Base-by-base conservation (phyloP, 2,888 invertebrate genomes). In the Spisula solida region DNA sequence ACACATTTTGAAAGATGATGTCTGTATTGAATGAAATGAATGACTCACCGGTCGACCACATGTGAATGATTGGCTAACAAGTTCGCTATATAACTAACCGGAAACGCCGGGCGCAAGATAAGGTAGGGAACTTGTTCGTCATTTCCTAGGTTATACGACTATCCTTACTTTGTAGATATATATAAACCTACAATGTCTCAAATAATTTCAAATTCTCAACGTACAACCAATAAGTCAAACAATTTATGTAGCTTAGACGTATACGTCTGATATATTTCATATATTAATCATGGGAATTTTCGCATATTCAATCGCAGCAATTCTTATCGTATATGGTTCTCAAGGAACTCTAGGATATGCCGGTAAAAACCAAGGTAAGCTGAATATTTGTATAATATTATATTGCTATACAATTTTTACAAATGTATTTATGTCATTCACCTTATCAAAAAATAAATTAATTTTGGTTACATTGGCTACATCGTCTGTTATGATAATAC, bases 311-410 rank as follows among this genome's bases (percentile, higher is more conserved):
- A 10, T 75, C 18, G 34, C 5, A 14, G 31, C 34, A 34, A 34
- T 75, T 34, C 12, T 75, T 16, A 25, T 75, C 8, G 75, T 14
- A 34, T 34, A 31, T 14, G 31, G 34, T 31, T 31, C 14, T 31
- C n/a, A 16, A 16, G 18, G 31, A 34, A 31, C 75, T 75, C 18
- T 34, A 31, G 75, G 75, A 75, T 75, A 75, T 41, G 8, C 41
- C 18, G 75, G 34, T 18, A 75, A 75, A 75, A 75, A 12, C 16
- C 75, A 75, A 18, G 75, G 75, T 75, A 34, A 75, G 75, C 18
- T 18, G 34, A 75, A 75, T 75, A 31, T 12, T n/a, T 31, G n/a
- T 29, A 16, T 70, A 34, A 34, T 75, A 18, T 75, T 31, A 75
- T 18, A 14, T 12, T 5, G 25, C 25, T 8, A 25, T 25, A 66